Evolutionary conservation across 2,797 vertebrate species (phyloP).

Genomic region (Distichodus sexfasciatus): DNA sequence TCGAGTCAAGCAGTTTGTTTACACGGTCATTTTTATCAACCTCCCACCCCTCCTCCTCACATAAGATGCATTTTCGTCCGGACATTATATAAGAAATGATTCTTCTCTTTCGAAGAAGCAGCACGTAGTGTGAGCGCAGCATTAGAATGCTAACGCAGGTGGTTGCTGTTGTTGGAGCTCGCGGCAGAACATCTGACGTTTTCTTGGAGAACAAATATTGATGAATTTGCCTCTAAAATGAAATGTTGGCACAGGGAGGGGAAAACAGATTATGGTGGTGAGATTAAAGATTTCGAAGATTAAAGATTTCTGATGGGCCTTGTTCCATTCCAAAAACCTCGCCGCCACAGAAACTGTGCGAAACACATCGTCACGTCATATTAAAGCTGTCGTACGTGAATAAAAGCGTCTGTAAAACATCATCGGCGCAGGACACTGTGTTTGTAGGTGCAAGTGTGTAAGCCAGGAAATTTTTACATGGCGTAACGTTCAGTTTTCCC

Average conservation of each 20-base stretch:
- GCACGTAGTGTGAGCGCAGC: neutral
- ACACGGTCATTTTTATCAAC: too few species aligned
- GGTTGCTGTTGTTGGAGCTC: conserved; percentile 31
- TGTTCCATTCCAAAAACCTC: conserved; percentile 31
- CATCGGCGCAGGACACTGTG: too few species aligned
- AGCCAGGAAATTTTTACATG: too few species aligned
- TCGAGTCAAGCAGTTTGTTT: too few species aligned
- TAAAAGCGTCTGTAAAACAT: too few species aligned
- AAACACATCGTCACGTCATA: too few species aligned
- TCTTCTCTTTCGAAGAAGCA: neutral
- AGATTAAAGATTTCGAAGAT: conserved; percentile 25
- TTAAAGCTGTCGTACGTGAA: too few species aligned
- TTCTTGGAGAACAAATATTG: conserved; percentile 22
- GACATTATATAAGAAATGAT: neutral
- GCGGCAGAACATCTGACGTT: conserved; percentile 13
- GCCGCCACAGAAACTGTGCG: neutral
- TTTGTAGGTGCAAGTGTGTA: too few species aligned
- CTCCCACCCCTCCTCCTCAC: neutral
- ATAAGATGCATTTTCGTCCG: neutral
- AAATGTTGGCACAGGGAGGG: conserved; percentile 19
- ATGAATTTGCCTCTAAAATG: conserved; percentile 25
- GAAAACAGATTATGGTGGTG: conserved; percentile 13
- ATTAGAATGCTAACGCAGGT: neutral
- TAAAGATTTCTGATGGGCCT: conserved; percentile 30
- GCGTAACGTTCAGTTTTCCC: too few species aligned